Conservation (phyloP, 2,113 vertebrate species). For the Peromyscus maniculatus region DNA sequence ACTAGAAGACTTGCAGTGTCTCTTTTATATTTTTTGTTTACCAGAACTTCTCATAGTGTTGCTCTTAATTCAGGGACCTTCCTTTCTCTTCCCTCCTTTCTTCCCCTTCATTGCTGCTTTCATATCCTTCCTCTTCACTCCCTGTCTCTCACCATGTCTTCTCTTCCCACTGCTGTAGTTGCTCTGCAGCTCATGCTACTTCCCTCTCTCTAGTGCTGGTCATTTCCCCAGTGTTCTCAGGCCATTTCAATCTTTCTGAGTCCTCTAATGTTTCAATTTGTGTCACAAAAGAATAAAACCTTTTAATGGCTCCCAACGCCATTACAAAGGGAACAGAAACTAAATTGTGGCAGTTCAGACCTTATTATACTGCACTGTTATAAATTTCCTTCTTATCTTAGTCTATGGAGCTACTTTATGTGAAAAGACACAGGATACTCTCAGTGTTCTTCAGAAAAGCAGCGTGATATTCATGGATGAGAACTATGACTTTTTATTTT, state of each 20-base stretch:
- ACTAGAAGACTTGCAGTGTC: background rate
- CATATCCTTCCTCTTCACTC: too few species aligned
- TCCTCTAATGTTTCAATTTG: background rate
- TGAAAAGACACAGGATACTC: background rate
- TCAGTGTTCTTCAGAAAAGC: background rate
- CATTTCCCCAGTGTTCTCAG: background rate
- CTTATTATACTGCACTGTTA: background rate
- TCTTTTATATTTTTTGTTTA: background rate
- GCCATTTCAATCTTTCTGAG: background rate
- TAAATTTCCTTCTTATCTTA: background rate
- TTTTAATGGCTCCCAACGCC: background rate
- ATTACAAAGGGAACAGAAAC: background rate
- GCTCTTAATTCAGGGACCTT: background rate
- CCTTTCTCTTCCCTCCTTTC: rapidly evolving
- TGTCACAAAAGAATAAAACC: background rate
- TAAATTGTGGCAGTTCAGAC: background rate
- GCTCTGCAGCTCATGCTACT: background rate
- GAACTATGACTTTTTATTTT: background rate
- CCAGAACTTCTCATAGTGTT: background rate
- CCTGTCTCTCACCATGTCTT: background rate
- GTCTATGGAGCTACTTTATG: background rate
- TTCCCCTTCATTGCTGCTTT: too few species aligned
- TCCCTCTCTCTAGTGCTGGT: background rate
- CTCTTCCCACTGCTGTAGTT: background rate
- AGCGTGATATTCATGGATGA: background rate